Base-by-base conservation (phyloP, 1,140 invertebrate species). In the Bombus difficillimus region DNA sequence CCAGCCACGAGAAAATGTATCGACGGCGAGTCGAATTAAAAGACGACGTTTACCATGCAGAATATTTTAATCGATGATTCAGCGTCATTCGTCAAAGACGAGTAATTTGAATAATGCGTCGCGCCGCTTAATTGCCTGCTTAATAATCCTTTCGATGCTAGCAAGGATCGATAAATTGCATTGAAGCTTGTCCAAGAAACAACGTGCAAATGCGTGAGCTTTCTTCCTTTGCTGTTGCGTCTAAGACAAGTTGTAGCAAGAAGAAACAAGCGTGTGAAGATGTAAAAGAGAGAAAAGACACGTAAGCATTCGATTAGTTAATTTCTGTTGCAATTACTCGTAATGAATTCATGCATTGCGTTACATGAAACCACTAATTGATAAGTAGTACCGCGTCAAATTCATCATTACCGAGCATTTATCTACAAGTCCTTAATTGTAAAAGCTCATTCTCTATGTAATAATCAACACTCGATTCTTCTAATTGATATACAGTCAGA, bases 91-190 rank as follows among this genome's bases (percentile, higher is more conserved):
- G 66, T 25, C 1, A 57, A 39, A 71, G 82, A 84, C 82, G 82
- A 84, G 53, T 47, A 84, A 84, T 78, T 78, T 84, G 66, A 84
- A 77, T 78, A 62, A 84, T 71, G 68, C 74, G 37, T 84, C 64
- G 59, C 22, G 73, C 28, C 28, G 74, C 57, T 84, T 84, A 84
- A 78, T 78, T 39, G 39, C 22, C 74, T 78, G 82, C 41, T 78
- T 78, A 84, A 78, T 78, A 84, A 78, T n/a, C 66, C 66, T 47
- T 71, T 71, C 66, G n/a, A 59, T 71, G 82, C 75, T 71, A 75
- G 72, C 82, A 78, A 78, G 66, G 43, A 39, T 43, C n/a, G 37
- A 53, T 39, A 78, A 78, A 84, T 84, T 43, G 75, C 64, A 78
- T 78, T 68, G 82, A 78, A 71, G 72, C 72, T 66, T 78, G 75